Evolutionary conservation across 2,888 invertebrate species (phyloP), one percentile per base, ranked within the genome.

Genomic region (Andricus curvator): DNA sequence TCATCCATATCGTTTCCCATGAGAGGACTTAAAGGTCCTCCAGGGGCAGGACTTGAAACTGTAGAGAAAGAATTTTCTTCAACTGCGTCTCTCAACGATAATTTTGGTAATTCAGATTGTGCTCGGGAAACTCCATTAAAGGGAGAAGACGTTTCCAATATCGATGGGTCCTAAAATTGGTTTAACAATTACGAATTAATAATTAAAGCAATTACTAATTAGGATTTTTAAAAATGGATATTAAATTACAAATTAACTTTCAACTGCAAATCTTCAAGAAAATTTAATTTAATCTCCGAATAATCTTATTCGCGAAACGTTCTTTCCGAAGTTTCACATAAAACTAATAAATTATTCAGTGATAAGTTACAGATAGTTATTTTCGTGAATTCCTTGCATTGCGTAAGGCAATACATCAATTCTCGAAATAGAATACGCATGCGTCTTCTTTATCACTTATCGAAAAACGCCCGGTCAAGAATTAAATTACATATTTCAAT

Each of bases 41-140:
- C 82, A 70, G 85, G 86, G 11, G 85, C 88, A 68, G 91, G 90
- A 79, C 90, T 92, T 15, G 92, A 91, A 11, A 91, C 86, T 0
- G 90, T 88, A 17, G 91, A 91, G 76, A 89, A 85, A 25, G 90
- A 90, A 86, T 90, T 91, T n/a, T 91, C 91, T 22, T 90, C 90
- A 4, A 85, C 82, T 20, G 89, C 85, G 82, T 92, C 91, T 78
- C 88, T 85, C 29, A 92, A 84, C 1, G 90, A 88, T 48, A 92
- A 85, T 83, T 92, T 92, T 76, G 92, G 92, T 82, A 92, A 79
- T 79, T 92, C 91, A 64, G 90, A 85, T 79, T 87, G 88, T 20
- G 90, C 82, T 15, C 83, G 85, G 4, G 91, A 89, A 48, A 90
- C 85, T 56, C 92, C 92, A 82, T 92, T 92, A 68, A 88, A 89